These are phyloP conservation scores for Spilosoma lubricipeda DNA, from an alignment of 2,888 invertebrate genomes.

Conservation along the genomic window DNA sequence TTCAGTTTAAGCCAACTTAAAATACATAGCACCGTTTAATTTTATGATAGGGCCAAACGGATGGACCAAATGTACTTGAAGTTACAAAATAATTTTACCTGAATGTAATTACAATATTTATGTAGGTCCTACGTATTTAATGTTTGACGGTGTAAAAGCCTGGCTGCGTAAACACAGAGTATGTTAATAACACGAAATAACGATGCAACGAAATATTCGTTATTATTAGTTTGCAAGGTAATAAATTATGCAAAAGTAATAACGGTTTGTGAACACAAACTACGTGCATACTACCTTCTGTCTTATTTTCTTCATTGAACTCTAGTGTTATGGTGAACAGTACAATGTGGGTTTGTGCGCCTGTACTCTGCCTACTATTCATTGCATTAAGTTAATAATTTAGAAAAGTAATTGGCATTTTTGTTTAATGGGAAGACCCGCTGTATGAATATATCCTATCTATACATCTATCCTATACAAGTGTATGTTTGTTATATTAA, in stretches of 20 bases:
- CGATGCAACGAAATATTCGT: slow-evolving; percentile 34
- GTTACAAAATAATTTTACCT: slow-evolving; percentile 38
- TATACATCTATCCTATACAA: no score
- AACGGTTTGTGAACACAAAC: slow-evolving; percentile 23
- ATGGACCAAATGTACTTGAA: slow-evolving; percentile 15
- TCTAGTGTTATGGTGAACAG: slow-evolving; percentile 12
- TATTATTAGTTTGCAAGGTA: slow-evolving; percentile 33
- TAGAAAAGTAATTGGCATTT: no score
- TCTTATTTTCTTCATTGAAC: slow-evolving; percentile 22
- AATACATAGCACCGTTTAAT: slow-evolving; percentile 15
- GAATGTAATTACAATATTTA: slow-evolving; percentile 28
- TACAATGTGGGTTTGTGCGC: slow-evolving; percentile 8
- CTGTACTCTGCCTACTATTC: no score
- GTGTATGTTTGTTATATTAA: no score
- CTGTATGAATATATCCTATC: no score
- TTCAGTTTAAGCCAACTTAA: slow-evolving; percentile 16
- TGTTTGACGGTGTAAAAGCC: slow-evolving; percentile 27
- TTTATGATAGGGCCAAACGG: slow-evolving; percentile 13
- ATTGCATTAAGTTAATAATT: no score
- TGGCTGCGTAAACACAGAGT: slow-evolving; percentile 23
- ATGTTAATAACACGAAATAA: slow-evolving; percentile 22
- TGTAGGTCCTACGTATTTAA: slow-evolving; percentile 30
- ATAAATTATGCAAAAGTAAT: slow-evolving; percentile 27
- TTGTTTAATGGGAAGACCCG: no score
- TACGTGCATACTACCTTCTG: slow-evolving; percentile 9